A percentile compares a stretch with the other conserved stretches of the same genome.
Evolutionary conservation across 2,113 vertebrate genomes (phyloP).

Genomic region (Tyto alba): DNA sequence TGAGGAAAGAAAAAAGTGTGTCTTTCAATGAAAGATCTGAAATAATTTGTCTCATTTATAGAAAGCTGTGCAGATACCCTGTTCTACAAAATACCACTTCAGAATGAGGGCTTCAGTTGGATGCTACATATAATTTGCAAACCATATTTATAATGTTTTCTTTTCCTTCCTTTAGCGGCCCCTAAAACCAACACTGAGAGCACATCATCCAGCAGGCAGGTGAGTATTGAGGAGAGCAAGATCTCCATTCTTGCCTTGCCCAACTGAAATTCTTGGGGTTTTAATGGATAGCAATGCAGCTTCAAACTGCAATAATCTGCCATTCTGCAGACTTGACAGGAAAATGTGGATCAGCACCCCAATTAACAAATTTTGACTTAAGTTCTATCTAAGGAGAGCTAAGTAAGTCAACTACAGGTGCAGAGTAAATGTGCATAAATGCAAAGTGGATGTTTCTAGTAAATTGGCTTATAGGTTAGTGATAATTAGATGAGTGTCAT

Average conservation of each 20-base stretch:
- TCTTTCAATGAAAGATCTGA: not conserved
- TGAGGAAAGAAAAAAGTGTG: not conserved
- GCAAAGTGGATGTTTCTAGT: not conserved
- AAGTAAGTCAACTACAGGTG: not conserved
- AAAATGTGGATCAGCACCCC: not conserved
- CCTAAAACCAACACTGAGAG: constrained; percentile 82
- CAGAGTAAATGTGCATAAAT: not conserved
- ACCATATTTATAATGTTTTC: not conserved
- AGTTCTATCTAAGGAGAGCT: not conserved
- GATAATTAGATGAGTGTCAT: not conserved
- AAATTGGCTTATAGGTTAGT: not conserved
- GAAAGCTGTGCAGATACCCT: not conserved
- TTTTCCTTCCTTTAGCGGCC: constrained; percentile 28
- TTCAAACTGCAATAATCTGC: not conserved
- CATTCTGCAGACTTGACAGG: not conserved
- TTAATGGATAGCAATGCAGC: not conserved
- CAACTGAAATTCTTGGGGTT: not conserved
- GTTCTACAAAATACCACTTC: not conserved
- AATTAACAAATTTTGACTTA: not conserved
- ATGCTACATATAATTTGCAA: not conserved
- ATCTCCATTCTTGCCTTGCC: not conserved
- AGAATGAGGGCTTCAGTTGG: not conserved
- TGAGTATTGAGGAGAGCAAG: constrained; percentile 61
- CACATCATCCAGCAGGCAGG: constrained; percentile 82
- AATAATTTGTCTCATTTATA: not conserved